Evolutionary conservation across 1,140 invertebrate species (phyloP).

Genomic region (Apis dorsata): DNA sequence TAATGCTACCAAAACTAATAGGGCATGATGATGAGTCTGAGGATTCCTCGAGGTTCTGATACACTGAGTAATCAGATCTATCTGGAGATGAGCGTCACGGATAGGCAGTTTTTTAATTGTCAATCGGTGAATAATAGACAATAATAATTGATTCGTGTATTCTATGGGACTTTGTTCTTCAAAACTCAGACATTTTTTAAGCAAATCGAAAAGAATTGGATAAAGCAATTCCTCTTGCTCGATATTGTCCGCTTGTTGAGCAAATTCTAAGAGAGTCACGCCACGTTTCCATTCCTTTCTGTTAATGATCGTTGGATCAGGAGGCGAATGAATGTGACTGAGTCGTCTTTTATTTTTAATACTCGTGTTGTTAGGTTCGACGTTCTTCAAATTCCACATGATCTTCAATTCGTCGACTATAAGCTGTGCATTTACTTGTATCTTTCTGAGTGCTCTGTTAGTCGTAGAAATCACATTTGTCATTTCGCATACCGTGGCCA

Average conservation of each 20-base stretch:
- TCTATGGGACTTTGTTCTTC: constrained; percentile 92
- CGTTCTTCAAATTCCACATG: constrained; percentile 77
- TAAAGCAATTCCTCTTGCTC: constrained; percentile 84
- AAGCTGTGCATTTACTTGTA: constrained; percentile 84
- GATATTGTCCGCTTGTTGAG: constrained; percentile 91
- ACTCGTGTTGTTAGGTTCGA: not conserved
- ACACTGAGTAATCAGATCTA: constrained; percentile 92
- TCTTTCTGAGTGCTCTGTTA: constrained; percentile 85
- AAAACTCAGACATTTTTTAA: constrained; percentile 89
- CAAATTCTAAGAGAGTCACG: constrained; percentile 89
- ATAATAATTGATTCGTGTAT: constrained; percentile 92
- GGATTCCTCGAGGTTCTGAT: constrained; percentile 94
- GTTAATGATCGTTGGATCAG: constrained; percentile 81
- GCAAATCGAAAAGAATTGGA: constrained; percentile 88
- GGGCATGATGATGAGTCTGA: constrained; percentile 95
- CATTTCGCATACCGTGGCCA: constrained; percentile 75
- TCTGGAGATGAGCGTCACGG: constrained; percentile 84
- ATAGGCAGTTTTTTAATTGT: constrained; percentile 78
- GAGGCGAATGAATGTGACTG: constrained; percentile 56
- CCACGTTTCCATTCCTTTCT: constrained; percentile 88
- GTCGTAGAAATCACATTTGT: constrained; percentile 81
- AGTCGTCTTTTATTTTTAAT: constrained; percentile 68
- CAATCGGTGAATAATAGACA: constrained; percentile 88
- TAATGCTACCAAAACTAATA: constrained; percentile 85
- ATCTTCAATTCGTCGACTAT: constrained; percentile 82